phyloP scores from a whole-genome alignment of 2,888 invertebrate genomes.

The Polymixis flavicincta region DNA sequence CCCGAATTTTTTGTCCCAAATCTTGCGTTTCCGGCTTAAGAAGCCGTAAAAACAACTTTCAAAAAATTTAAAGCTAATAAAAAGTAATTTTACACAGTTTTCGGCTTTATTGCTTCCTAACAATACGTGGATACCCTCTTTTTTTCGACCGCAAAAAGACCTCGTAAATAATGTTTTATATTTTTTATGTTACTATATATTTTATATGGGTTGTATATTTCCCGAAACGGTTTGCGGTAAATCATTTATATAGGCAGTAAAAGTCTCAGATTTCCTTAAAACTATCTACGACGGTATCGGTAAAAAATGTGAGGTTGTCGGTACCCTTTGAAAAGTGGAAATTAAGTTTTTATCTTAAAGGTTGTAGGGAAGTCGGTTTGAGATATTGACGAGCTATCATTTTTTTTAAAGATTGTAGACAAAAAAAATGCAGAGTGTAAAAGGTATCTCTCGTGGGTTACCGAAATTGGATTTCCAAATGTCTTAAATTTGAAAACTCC shows the following conservation, averaged over 20 bases:
- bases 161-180: slow-evolving; percentile 78
- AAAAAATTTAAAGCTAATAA: slow-evolving; percentile 59
- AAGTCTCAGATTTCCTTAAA: slow-evolving; percentile 80
- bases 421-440: not conserved
- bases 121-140: slow-evolving; percentile 66
- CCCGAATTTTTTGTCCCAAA: slow-evolving; percentile 14
- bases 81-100: slow-evolving; percentile 60
- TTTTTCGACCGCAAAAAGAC: slow-evolving; percentile 73
- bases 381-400: not conserved
- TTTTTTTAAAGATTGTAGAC: not conserved
- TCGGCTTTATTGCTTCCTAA: slow-evolving; percentile 67
- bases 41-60: slow-evolving; percentile 49
- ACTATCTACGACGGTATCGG: slow-evolving; percentile 58
- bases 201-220: slow-evolving; percentile 70
- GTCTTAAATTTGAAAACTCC: no score
- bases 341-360: slow-evolving; percentile 22
- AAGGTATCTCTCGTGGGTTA: not conserved
- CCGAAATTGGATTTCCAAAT: not conserved
- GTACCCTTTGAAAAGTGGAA: slow-evolving; percentile 57
- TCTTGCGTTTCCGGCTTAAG: slow-evolving; percentile 57
- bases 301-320: slow-evolving; percentile 38
- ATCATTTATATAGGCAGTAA: slow-evolving; percentile 83
- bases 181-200: slow-evolving; percentile 57
- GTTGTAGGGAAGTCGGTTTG: not conserved
- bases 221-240: slow-evolving; percentile 79